Evolutionary conservation across 2,888 invertebrate species (phyloP), one percentile per base, ranked within the genome.

Genomic region (Palloptera scutellata): DNA sequence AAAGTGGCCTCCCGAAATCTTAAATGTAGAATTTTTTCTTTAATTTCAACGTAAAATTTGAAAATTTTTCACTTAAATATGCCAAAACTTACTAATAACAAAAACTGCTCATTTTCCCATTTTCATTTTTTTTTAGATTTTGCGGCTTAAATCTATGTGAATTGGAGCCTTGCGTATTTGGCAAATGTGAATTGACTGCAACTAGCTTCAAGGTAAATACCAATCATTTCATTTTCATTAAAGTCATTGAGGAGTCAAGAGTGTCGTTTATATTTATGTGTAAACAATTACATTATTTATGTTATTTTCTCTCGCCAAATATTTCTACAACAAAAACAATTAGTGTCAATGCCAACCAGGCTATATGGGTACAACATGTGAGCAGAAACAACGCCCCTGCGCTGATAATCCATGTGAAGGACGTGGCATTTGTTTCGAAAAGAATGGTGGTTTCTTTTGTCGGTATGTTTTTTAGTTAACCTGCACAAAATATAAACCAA

Each of bases 121-220:
- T 42, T 59, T 60, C 15, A 55, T 17, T 42, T 59, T 60, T 40
- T 61, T 62, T 5, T 48, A 86, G 91, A 72, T 92, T 94, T 83
- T 94, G 94, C 82, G 89, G 91, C 19, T 85, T 92, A 61, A 92
- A 90, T 1, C 88, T 91, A 60, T 94, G 93, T 84, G 92, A 93
- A 78, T 84, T 91, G 54, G 89, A 81, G 54, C 87, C 87, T 0
- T 89, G 89, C 77, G 76, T 86, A 20, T 87, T 87, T 76, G 89
- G 88, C 4, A 78, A 80, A 64, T 89, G 89, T 70, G 83, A 85
- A 66, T 75, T 87, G 66, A 85, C 85, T 1, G 69, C 79, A 15
- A 82, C 76, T 15, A 84, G 84, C 51, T 88, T 81, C 61, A 81
- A 81, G 77, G 82, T 82, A 61, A 68, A 62, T 52, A 42, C 8